Evolutionary conservation across 1,140 invertebrate genomes (phyloP), one percentile per base, ranked within the genome.

Genomic region (Thaumetopoea pityocampa): DNA sequence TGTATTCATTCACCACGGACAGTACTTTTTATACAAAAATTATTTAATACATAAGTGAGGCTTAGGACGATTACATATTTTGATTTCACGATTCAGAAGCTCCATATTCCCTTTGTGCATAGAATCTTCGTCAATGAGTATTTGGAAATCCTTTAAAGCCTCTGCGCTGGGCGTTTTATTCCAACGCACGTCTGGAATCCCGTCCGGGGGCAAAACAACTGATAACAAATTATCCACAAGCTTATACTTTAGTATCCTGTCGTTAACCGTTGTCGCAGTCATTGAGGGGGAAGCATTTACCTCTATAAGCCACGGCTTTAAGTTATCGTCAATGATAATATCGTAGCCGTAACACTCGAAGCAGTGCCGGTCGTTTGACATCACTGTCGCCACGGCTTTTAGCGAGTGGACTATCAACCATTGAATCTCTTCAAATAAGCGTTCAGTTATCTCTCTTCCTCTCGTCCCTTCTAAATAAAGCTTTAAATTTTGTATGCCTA

Each of bases 261-360:
- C 97, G 71, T 96, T 97, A 0, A 94, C 93, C 0, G 96, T 98
- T 1, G 96, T 98, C 0, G 96, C 95, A 2, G 94, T 94, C 5
- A 98, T 79, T 0, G 96, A 97, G 0, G 97, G 96, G 0, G 96
- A 98, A 0, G 96, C 95, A 73, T 98, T 98, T 0, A 97, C 91
- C 85, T 97, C 95, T 6, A 97, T 86, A 5, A 97, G 84, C 94
- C 94, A 96, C 1, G 95, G 95, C 41, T 93, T 93, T 17, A 97
- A 72, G 44, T 90, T 88, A 26, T 91, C 89, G 66, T 97, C 95
- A 19, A 97, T 92, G 7, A 97, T 87, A 26, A 97, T 92, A 63
- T 97, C 95, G 56, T 96, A 96, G 19, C 95, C 95, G 62, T 95
- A 95, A 69, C 96, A 93, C 67, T 97, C 94, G 69, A 96, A 96